Percentiles rank a stretch among this genome's conserved stretches.
phyloP scores from a whole-genome alignment of 2,797 vertebrate genomes.

The Darevskia nairensis region DNA sequence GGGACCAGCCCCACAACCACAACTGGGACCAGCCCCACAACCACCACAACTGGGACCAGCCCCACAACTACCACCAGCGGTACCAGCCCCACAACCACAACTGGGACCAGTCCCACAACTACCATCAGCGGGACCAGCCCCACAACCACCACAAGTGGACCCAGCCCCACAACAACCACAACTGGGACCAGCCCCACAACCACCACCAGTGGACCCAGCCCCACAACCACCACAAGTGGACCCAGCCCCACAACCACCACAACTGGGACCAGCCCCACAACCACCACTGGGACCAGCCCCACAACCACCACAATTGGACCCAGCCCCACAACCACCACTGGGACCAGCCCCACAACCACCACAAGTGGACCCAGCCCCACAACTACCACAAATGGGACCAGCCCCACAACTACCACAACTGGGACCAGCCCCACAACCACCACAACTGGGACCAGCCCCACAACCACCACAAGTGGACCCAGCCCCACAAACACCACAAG shows the following conservation, averaged over 20 bases:
- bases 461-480: accelerated
- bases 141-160: too few species aligned
- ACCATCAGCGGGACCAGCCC: too few species aligned
- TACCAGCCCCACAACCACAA: too few species aligned
- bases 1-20: too few species aligned
- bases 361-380: background rate
- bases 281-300: accelerated
- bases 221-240: accelerated
- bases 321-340: accelerated
- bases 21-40: background rate
- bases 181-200: too few species aligned
- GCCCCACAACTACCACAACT: too few species aligned
- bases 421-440: background rate
- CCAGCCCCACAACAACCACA: too few species aligned
- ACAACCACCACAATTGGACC: background rate
- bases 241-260: constrained; percentile 30
- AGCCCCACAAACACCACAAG: background rate
- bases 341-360: background rate
- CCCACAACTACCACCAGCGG: too few species aligned
- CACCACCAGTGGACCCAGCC: too few species aligned
- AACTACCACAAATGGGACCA: background rate
- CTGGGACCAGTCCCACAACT: too few species aligned
- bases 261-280: too few species aligned
- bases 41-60: accelerated
- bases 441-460: too few species aligned